These are phyloP conservation scores for Psettodes erumei DNA, from an alignment of 2,113 vertebrate genomes.

Conservation along the genomic window DNA sequence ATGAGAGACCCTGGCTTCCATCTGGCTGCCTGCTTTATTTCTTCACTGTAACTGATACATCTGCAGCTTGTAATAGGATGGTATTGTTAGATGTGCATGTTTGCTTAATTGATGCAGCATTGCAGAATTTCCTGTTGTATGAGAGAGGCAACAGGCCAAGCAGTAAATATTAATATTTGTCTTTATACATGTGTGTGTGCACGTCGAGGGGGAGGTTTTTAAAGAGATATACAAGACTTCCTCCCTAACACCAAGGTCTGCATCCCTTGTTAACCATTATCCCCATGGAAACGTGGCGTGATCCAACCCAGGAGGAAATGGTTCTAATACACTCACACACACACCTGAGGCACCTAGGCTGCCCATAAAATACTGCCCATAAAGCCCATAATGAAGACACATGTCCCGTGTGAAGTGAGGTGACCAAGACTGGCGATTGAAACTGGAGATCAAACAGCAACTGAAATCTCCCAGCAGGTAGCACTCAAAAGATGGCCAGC, in stretches of 20 bases:
- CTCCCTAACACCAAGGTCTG: slow-evolving; percentile 1
- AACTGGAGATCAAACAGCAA: slow-evolving; percentile 39
- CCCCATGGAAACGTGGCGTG: slow-evolving; percentile 67
- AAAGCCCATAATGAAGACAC: too few relatives aligned
- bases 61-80: not conserved
- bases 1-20: not conserved
- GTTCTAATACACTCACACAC: slow-evolving; percentile 1
- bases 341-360: not conserved
- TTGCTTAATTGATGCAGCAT: not conserved
- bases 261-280: slow-evolving; percentile 35
- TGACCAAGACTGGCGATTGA: not conserved
- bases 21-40: not conserved
- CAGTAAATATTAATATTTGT: slow-evolving; percentile 4
- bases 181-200: slow-evolving; percentile 7
- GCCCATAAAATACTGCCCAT: not conserved
- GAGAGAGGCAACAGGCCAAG: not conserved
- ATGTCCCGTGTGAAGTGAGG: not conserved
- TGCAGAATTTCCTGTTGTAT: not conserved
- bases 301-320: slow-evolving; percentile 5
- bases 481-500: slow-evolving; percentile 31
- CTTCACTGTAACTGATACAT: not conserved
- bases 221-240: not conserved
- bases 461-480: slow-evolving; percentile 23
- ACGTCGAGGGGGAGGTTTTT: not conserved
- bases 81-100: not conserved